These are phyloP conservation scores for Chionis minor DNA, from an alignment of 2,113 vertebrate species.

Conservation along the genomic window DNA sequence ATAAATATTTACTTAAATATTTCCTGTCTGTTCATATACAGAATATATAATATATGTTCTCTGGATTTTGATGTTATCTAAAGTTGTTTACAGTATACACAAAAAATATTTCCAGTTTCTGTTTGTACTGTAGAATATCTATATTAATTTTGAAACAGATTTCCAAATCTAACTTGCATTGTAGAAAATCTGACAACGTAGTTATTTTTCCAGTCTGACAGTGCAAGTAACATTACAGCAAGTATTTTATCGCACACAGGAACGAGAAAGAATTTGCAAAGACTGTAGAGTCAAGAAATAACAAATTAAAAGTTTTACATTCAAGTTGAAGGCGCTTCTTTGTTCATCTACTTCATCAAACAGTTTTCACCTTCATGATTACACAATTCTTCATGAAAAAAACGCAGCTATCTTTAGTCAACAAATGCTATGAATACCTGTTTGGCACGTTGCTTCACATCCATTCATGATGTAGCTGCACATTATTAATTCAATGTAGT, in stretches of 20 bases:
- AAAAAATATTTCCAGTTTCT: neutral
- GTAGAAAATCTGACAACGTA: neutral
- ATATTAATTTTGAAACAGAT: neutral
- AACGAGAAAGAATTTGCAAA: neutral
- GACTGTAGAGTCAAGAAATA: neutral
- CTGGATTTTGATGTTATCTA: neutral
- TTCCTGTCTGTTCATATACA: neutral
- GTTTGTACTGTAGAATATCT: neutral
- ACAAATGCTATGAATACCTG: neutral
- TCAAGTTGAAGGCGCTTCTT: neutral
- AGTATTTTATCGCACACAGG: neutral
- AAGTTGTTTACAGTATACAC: neutral
- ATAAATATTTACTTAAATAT: neutral
- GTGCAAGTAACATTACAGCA: neutral
- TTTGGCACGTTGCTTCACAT: neutral
- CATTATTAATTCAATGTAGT: neutral
- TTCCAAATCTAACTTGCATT: neutral
- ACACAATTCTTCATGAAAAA: neutral
- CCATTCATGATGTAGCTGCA: neutral
- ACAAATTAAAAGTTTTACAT: neutral
- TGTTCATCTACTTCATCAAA: neutral
- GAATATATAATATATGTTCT: neutral
- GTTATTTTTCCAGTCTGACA: neutral
- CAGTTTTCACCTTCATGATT: neutral
- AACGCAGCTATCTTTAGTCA: fast-evolving